Evolutionary conservation across 2,888 invertebrate species (phyloP), one percentile per base, ranked within the genome.

Genomic region (Syrphus vitripennis): DNA sequence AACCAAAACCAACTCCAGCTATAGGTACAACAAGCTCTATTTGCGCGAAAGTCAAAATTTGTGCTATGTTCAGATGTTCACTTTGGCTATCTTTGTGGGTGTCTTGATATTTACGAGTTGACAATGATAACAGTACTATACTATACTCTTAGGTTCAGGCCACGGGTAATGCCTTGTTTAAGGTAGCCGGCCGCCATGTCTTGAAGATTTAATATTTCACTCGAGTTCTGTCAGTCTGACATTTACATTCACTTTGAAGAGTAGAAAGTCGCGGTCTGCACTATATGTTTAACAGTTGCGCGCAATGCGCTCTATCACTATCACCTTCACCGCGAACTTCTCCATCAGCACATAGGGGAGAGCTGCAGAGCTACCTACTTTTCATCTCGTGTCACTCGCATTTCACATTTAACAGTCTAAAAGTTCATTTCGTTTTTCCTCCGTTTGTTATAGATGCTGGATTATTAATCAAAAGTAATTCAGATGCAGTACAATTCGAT

Each of bases 71-170:
- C 71, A 75, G 75, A 63, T 77, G 79, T 78, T 80, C 80, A 45
- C 53, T 29, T 57, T 34, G 42, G 72, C 77, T 82, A 78, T 86
- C 77, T 76, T 84, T 81, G 86, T 86, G 86, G 86, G 86, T 86
- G 86, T 86, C 74, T 82, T 77, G 74, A 86, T 86, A 86, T 86
- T 86, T 86, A 86, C 86, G 82, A 86, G 81, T 84, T 81, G 84
- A 86, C 86, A 82, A 81, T 86, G 86, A 82, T 86, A 86, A 82
- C 81, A 86, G 86, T 81, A 86, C 80, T 67, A 76, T 61, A 37
- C 19, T 19, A 45, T 14, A 12, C 21, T 37, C 31, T n/a, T 71
- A 71, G 57, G 71, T 72, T 53, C 57, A 59, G 34, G 53, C 57
- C 55, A 26, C 21, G 76, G 29, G 84, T 83, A 77, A 72, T 83